Conservation (phyloP, 2,888 invertebrate species). For the Dryobotodes eremita region DNA sequence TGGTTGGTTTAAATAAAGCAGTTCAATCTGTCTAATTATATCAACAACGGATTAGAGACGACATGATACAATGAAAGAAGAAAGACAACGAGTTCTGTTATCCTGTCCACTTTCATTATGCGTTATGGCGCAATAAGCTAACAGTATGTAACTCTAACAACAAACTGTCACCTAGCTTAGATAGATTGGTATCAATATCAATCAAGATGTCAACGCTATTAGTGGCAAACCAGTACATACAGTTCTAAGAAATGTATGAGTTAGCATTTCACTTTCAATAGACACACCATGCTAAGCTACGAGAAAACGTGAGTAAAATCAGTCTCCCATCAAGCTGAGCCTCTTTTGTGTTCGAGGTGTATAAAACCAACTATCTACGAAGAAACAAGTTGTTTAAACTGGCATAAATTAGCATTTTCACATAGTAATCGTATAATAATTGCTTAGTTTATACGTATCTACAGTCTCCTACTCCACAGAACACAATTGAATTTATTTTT, state of each 20-base stretch:
- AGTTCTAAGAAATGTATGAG: conserved; percentile 29
- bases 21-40: neutral
- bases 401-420: conserved; percentile 60
- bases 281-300: conserved; percentile 44
- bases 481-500: conserved; percentile 31
- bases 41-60: neutral
- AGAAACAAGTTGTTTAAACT: conserved; percentile 50
- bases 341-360: conserved; percentile 60
- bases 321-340: conserved; percentile 56
- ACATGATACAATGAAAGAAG: conserved; percentile 6
- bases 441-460: conserved; percentile 39
- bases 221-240: conserved; percentile 8
- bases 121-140: conserved; percentile 11
- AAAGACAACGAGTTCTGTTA: neutral
- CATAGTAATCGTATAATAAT: conserved; percentile 32
- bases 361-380: conserved; percentile 46
- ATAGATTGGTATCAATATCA: conserved; percentile 18
- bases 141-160: neutral
- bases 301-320: conserved; percentile 70
- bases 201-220: conserved; percentile 10
- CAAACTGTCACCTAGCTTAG: conserved; percentile 1
- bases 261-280: conserved; percentile 71
- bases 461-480: neutral
- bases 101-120: neutral
- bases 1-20: neutral